Percentiles rank a stretch among this genome's conserved stretches.
Conservation (phyloP, 2,888 invertebrate species). For the Andrena bicolor region DNA sequence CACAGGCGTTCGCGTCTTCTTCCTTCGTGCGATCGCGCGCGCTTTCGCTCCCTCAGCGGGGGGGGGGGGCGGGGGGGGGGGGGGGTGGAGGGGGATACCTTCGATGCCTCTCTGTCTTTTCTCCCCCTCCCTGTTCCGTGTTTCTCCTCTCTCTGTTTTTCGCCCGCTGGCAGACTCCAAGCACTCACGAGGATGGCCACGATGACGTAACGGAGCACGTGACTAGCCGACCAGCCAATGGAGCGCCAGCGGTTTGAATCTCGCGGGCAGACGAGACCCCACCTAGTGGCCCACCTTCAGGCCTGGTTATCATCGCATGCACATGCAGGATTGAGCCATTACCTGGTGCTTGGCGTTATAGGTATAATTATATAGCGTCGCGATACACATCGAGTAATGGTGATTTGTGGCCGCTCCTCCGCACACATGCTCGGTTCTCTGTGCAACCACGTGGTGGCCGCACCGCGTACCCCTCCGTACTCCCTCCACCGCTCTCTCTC, state of each 20-base stretch:
- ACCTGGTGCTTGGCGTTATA: conserved; percentile 84
- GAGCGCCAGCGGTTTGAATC: conserved; percentile 71
- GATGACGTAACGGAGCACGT: conserved; percentile 76
- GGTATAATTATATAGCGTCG: conserved; percentile 84
- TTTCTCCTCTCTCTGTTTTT: conserved; percentile 16
- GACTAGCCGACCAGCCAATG: conserved; percentile 69
- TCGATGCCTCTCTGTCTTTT: conserved; percentile 54
- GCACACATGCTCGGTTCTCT: conserved; percentile 73
- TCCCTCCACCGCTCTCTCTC: not conserved
- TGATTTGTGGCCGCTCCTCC: conserved; percentile 83
- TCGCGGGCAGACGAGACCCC: conserved; percentile 74
- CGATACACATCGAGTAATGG: conserved; percentile 85
- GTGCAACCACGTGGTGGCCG: conserved; percentile 66
- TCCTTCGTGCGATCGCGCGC: conserved; percentile 12
- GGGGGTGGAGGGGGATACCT: conserved; percentile 30
- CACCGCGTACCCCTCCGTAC: conserved; percentile 34
- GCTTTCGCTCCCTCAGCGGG: conserved; percentile 6
- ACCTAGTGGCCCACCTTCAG: conserved; percentile 69
- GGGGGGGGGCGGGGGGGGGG: not conserved
- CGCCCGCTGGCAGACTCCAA: conserved; percentile 12
- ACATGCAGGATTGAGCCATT: conserved; percentile 85
- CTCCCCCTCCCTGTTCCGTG: conserved; percentile 21
- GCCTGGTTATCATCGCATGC: conserved; percentile 82
- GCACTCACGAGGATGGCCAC: conserved; percentile 74
- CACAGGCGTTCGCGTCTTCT: conserved; percentile 22